Evolutionary conservation across 1,140 invertebrate genomes (phyloP).

Genomic region (Drosophila kikkawai): DNA sequence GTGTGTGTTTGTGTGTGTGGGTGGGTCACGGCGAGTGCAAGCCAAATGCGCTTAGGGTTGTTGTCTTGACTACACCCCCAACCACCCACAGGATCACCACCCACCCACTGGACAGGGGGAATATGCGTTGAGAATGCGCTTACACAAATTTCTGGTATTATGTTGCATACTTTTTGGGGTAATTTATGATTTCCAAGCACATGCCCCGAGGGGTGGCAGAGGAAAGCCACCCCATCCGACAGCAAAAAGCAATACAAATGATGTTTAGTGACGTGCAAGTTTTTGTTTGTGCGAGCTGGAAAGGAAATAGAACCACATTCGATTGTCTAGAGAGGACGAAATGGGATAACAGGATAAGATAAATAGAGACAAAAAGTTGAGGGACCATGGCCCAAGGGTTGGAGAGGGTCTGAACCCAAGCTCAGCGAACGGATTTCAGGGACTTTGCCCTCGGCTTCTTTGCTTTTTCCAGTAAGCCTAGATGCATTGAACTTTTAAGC

Average conservation of each 20-base stretch:
- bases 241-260: constrained; percentile 70
- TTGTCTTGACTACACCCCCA: constrained; percentile 9
- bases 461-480: constrained; percentile 39
- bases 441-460: constrained; percentile 22
- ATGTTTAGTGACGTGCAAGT: constrained; percentile 80
- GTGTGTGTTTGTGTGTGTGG: not conserved
- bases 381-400: constrained; percentile 19
- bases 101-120: not conserved
- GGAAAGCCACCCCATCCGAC: constrained; percentile 12
- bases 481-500: constrained; percentile 77
- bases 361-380: constrained; percentile 72
- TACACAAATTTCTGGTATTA: constrained; percentile 80
- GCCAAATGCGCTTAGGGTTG: constrained; percentile 71
- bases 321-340: constrained; percentile 61
- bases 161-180: constrained; percentile 78
- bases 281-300: constrained; percentile 57
- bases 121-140: constrained; percentile 52
- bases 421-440: constrained; percentile 19
- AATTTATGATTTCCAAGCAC: constrained; percentile 80
- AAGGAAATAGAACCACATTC: constrained; percentile 79
- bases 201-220: constrained; percentile 26
- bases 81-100: not conserved
- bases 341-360: constrained; percentile 67
- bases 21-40: constrained; percentile 49
- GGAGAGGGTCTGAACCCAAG: constrained; percentile 5